These are phyloP conservation scores for Parnassius glacialis DNA, from an alignment of 2,888 invertebrate species.

Conservation along the genomic window DNA sequence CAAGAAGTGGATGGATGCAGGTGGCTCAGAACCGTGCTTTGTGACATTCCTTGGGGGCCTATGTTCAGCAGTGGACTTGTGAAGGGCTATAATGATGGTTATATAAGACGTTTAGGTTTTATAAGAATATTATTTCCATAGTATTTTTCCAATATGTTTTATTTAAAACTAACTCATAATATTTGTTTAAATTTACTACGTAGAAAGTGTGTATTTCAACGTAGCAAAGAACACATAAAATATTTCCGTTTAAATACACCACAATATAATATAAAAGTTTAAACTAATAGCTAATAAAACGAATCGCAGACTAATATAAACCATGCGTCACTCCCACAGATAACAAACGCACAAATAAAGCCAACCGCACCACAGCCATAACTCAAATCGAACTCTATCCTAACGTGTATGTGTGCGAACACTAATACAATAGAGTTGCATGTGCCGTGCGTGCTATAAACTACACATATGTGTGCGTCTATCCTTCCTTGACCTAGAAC, in stretches of 20 bases:
- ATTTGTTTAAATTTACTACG: no score
- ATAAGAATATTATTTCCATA: slow-evolving; percentile 10
- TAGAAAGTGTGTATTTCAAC: no score
- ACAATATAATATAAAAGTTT: no score
- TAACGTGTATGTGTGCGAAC: slow-evolving; percentile 7
- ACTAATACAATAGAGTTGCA: slow-evolving; percentile 25
- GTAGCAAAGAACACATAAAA: no score
- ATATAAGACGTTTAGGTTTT: neutral
- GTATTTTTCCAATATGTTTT: no score
- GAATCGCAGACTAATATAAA: neutral
- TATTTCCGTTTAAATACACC: no score
- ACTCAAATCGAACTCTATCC: slow-evolving; percentile 17
- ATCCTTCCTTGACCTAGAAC: slow-evolving; percentile 80
- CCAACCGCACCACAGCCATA: slow-evolving; percentile 8
- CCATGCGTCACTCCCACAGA: neutral
- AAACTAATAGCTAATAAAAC: neutral
- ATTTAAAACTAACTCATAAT: no score
- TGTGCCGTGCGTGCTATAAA: slow-evolving; percentile 25
- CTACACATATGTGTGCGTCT: slow-evolving; percentile 63
- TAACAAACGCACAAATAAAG: slow-evolving; percentile 7
- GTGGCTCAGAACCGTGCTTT: no score
- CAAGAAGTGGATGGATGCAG: no score
- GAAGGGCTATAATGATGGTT: no score
- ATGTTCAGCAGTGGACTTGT: no score
- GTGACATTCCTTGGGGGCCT: no score